Base-by-base conservation (phyloP, 2,797 vertebrate species). In the Hybognathus amarus region DNA sequence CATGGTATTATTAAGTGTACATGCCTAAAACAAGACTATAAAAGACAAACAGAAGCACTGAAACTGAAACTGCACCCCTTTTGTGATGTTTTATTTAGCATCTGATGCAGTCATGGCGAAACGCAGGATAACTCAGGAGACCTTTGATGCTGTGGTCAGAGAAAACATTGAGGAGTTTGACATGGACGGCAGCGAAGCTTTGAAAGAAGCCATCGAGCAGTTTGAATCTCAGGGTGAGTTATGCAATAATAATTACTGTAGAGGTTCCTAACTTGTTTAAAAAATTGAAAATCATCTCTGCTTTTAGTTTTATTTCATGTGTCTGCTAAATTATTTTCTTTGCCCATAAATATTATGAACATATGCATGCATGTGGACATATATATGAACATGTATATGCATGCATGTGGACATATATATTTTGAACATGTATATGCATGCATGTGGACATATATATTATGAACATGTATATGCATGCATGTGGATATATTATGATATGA, bases 161-260 rank as follows among this genome's bases (percentile, higher is more conserved):
- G 98, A 99, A 83, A 99, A 99, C 88, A 95, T 98, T 2, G 92
- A 94, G 0, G 98, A 99, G 69, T 98, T 99, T 63, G 96, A 96
- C 61, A 97, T 99, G 97, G 96, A 94, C 0, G 92, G 95, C 0
- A 95, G 94, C 6, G 98, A 99, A 87, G 97, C 98, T 0, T 66
- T 98, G 83, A 94, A 83, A 10, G 98, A 99, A 12, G 97, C 98
- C 0, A 91, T 97, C 84, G 95, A 96, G 87, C 98, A 99, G 91
- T 98, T 99, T 85, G 96, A 98, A 83, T 96, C 97, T 54, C 98
- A 99, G 93, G 97, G 98, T 99, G 93, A 83, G 79, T 61, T 27
- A 9, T 54, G 22, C 0, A 4, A 22, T 22, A 22, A 22, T 22
- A 22, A 22, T 54, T 54, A 8, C 52, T 22, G 8, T 54, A 1